phyloP scores from a whole-genome alignment of 2,797 vertebrate genomes.

The Salarias fasciatus region DNA sequence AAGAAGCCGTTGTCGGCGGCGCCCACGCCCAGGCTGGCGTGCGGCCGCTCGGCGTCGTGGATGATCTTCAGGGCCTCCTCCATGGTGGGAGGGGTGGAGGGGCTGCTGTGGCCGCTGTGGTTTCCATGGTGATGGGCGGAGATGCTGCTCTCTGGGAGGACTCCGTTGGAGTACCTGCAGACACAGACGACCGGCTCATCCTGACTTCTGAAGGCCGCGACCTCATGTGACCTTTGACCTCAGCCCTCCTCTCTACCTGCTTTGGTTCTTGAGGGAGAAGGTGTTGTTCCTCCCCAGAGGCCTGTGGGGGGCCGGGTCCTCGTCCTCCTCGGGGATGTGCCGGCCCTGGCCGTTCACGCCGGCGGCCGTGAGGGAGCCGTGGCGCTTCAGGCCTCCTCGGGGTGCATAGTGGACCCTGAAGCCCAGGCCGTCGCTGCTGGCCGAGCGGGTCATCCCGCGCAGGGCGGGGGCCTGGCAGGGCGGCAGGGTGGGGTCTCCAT shows the following conservation, averaged over 20 bases:
- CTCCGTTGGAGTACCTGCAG: slow-evolving; percentile 86
- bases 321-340: slow-evolving; percentile 88
- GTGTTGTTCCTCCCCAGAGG: slow-evolving; percentile 67
- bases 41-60: slow-evolving; percentile 89
- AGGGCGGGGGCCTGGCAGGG: slow-evolving; percentile 62
- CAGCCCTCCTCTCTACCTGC: slow-evolving; percentile 76
- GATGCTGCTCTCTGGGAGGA: slow-evolving; percentile 82
- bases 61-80: slow-evolving; percentile 98
- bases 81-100: slow-evolving; percentile 90
- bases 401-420: slow-evolving; percentile 84
- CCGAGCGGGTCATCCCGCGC: slow-evolving; percentile 87
- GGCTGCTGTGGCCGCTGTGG: slow-evolving; percentile 76
- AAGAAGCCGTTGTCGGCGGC: slow-evolving; percentile 90
- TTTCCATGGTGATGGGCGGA: slow-evolving; percentile 66
- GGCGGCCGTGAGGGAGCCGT: slow-evolving; percentile 86
- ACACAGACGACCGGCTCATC: no score
- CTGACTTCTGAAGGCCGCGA: no score
- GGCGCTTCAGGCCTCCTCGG: slow-evolving; percentile 84
- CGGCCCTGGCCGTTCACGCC: slow-evolving; percentile 87
- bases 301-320: slow-evolving; percentile 61
- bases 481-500: slow-evolving; percentile 83
- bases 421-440: slow-evolving; percentile 92
- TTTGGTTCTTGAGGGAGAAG: slow-evolving; percentile 74
- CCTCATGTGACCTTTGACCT: no score
- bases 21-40: slow-evolving; percentile 79